Evolutionary conservation across 2,888 invertebrate species (phyloP), one percentile per base, ranked within the genome.

Genomic region (Thereva unica): DNA sequence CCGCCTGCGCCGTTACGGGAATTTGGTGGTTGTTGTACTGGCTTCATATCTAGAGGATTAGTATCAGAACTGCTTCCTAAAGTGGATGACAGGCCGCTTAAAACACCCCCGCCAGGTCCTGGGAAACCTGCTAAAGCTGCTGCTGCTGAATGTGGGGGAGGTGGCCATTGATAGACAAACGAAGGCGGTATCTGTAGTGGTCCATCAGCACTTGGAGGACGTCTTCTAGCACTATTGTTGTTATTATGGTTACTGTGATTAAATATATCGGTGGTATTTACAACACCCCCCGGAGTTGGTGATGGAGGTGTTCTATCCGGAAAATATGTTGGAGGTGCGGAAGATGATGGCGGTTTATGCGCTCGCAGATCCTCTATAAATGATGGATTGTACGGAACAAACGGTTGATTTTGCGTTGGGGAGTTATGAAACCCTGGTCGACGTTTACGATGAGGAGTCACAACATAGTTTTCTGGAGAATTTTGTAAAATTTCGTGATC

Each of bases 341-440:
- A 90, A 59, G 89, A 83, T 73, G 90, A 89, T 76, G 84, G 75
- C 50, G 87, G 81, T 78, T 86, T 86, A 67, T 86, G 85, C 74
- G 88, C 86, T 72, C 89, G 83, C 75, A 88, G 85, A 76, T 90
- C 90, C 78, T 90, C 90, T 73, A 90, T 83, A 76, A 90, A 88
- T 72, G 89, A 89, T 65, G 89, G 89, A 72, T 88, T 87, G 77
- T 91, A 92, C 68, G 92, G 91, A 71, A 92, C 91, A 76, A 93
- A 93, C 45, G 93, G 91, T 69, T 92, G 91, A 81, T 93, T 92
- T 77, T 93, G 92, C 70, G 91, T 90, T 23, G 93, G 92, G 42
- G 92, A 90, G 76, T 92, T 92, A 78, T 92, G 92, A 75, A 93
- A 93, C 59, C 93, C 93, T 1, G 92, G 92, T 77, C 92, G 84